Evolutionary conservation across 2,888 invertebrate species (phyloP).

Genomic region (Catocala fraxini): DNA sequence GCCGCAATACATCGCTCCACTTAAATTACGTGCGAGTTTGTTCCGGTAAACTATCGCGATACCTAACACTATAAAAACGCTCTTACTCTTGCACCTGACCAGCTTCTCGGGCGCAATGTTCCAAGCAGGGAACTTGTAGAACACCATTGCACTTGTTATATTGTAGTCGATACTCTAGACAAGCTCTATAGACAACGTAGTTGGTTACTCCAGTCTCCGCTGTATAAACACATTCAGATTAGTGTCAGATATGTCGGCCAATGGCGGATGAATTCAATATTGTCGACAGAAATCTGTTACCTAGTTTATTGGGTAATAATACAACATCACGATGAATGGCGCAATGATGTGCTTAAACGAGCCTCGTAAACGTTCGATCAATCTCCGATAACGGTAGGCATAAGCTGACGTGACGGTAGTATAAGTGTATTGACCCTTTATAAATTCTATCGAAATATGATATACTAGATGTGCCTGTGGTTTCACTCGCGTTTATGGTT

Average conservation of each 20-base stretch:
- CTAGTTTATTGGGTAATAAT: conserved; percentile 52
- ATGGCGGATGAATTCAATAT: conserved; percentile 53
- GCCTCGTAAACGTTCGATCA: conserved; percentile 66
- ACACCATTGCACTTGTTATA: conserved; percentile 37
- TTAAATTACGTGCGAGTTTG: conserved; percentile 81
- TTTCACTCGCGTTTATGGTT: no score
- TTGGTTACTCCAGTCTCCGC: background rate
- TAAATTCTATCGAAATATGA: conserved; percentile 39
- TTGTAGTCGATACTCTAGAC: background rate
- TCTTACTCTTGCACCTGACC: conserved; percentile 54
- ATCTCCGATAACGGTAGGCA: conserved; percentile 70
- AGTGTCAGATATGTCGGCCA: conserved; percentile 44
- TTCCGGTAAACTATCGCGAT: conserved; percentile 79
- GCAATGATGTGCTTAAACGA: conserved; percentile 65
- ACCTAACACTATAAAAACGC: conserved; percentile 64
- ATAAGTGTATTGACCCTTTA: conserved; percentile 55
- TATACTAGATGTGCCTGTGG: background rate
- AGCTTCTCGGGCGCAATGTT: conserved; percentile 35
- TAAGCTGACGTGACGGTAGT: conserved; percentile 57
- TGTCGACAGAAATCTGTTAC: conserved; percentile 59
- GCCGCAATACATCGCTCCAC: conserved; percentile 85
- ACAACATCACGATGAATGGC: conserved; percentile 64
- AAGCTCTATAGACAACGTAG: conserved; percentile 5
- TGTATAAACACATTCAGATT: conserved; percentile 38
- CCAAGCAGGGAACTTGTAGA: conserved; percentile 36